A percentile compares a stretch with the other conserved stretches of the same genome.
Evolutionary conservation across 92 coral and sea anemone species (phyloP).

Genomic region (Virgularia gustaviana): DNA sequence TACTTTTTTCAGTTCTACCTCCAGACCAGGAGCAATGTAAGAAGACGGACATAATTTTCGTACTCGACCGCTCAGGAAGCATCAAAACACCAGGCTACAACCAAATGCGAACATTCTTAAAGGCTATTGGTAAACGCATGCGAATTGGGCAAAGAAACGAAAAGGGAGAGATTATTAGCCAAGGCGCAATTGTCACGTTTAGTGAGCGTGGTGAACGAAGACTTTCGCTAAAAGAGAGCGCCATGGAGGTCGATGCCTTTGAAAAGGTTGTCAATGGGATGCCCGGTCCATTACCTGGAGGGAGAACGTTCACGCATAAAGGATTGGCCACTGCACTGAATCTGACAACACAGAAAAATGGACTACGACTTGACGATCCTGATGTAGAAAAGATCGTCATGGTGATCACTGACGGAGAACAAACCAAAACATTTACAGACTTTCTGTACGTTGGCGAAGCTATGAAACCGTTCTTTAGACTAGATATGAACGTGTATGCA

Average conservation of each 20-base stretch:
- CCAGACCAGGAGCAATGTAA: too few relatives aligned
- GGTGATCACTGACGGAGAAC: slow-evolving; percentile 20
- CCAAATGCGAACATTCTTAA: slow-evolving; percentile 6
- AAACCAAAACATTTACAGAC: slow-evolving; percentile 1
- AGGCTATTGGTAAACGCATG: background rate
- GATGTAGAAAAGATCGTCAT: slow-evolving; percentile 13
- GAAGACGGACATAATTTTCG: slow-evolving; percentile 8
- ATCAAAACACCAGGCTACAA: background rate
- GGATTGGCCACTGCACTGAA: slow-evolving; percentile 1
- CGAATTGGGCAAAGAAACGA: slow-evolving; percentile 17
- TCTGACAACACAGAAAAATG: background rate
- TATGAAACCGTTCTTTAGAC: slow-evolving; percentile 1
- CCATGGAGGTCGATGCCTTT: background rate
- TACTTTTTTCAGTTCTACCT: too few relatives aligned
- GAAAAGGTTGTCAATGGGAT: background rate
- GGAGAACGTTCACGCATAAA: slow-evolving; percentile 1
- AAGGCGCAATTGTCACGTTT: slow-evolving; percentile 11
- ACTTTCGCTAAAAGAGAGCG: slow-evolving; percentile 8
- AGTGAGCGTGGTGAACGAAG: slow-evolving; percentile 6
- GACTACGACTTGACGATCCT: slow-evolving; percentile 7
- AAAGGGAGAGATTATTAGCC: background rate
- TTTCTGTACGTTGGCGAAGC: slow-evolving; percentile 4
- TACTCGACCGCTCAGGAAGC: slow-evolving; percentile 18
- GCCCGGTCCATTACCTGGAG: background rate
- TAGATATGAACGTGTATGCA: slow-evolving; percentile 7